Evolutionary conservation across 2,888 invertebrate species (phyloP).

Genomic region (Endotricha flammealis): DNA sequence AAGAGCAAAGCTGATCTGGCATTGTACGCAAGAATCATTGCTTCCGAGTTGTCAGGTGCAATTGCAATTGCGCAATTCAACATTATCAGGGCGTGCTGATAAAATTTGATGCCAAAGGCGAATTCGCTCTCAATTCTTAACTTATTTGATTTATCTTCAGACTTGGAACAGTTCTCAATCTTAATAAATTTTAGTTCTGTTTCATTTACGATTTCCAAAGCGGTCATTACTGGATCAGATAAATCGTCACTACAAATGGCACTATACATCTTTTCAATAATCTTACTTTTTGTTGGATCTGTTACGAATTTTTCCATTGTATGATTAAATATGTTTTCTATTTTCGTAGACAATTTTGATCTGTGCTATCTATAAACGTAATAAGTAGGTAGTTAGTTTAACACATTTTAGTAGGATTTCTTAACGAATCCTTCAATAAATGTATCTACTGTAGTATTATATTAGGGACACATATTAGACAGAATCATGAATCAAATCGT

Average conservation of each 20-base stretch:
- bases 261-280: not conserved
- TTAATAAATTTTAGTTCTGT: slow-evolving; percentile 10
- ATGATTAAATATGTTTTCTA: too few relatives aligned
- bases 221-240: not conserved
- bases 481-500: too few relatives aligned
- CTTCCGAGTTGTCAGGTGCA: slow-evolving; percentile 27
- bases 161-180: slow-evolving; percentile 15
- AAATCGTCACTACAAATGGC: not conserved
- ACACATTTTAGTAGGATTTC: too few relatives aligned
- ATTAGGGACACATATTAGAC: too few relatives aligned
- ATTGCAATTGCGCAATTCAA: not conserved
- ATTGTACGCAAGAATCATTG: slow-evolving; percentile 27
- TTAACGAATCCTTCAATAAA: too few relatives aligned
- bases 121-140: slow-evolving; percentile 25
- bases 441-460: too few relatives aligned
- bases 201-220: slow-evolving; percentile 6
- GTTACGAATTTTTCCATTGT: not conserved
- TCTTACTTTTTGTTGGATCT: not conserved
- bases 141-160: slow-evolving; percentile 18
- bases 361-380: too few relatives aligned
- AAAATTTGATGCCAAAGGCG: slow-evolving; percentile 20
- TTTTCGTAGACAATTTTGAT: too few relatives aligned
- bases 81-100: slow-evolving; percentile 27
- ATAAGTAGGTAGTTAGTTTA: too few relatives aligned
- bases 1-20: slow-evolving; percentile 30